Conservation (phyloP, 2,113 vertebrate species). For the Steatornis caripensis region DNA sequence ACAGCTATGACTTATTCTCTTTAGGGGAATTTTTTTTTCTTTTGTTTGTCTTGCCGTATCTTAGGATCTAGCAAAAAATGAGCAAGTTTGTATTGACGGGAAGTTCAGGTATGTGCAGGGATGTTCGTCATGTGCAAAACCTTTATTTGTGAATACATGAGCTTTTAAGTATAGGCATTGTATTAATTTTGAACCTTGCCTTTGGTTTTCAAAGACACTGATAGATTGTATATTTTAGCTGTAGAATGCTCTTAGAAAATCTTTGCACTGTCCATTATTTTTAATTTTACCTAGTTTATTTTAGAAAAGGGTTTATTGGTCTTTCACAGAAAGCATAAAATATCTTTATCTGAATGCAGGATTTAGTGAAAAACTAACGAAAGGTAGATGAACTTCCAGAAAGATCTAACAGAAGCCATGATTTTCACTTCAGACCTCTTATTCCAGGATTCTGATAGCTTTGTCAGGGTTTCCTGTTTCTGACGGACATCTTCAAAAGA, state of each 20-base stretch:
- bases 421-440: neutral
- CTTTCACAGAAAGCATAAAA: neutral
- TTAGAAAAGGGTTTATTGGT: neutral
- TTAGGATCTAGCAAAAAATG: neutral
- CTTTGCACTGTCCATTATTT: neutral
- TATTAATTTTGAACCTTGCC: neutral
- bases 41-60: neutral
- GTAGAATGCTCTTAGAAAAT: neutral
- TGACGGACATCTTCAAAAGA: neutral
- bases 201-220: neutral
- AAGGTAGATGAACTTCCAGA: neutral
- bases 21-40: neutral
- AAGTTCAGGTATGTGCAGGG: neutral
- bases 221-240: neutral
- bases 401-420: neutral
- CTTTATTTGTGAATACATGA: neutral
- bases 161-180: neutral
- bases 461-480: neutral
- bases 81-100: neutral
- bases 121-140: neutral
- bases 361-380: neutral
- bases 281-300: neutral
- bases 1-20: neutral
- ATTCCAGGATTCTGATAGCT: neutral
- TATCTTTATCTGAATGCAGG: neutral